Conservation (phyloP, 1,140 invertebrate species). For the Cyclargus thomasi region DNA sequence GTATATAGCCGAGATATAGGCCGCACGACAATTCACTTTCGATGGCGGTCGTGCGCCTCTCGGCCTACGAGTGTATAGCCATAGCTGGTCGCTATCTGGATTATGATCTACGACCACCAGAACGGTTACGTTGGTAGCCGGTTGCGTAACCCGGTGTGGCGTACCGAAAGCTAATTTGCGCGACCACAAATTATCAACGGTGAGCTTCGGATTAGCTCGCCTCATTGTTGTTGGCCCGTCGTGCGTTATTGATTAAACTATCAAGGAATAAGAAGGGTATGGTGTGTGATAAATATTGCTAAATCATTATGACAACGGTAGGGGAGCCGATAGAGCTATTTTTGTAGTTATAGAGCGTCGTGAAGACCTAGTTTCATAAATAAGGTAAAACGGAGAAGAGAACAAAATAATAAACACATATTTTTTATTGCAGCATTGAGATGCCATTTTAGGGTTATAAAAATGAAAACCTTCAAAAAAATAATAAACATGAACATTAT, state of each 20-base stretch:
- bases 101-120: constrained; percentile 60
- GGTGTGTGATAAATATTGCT: not conserved
- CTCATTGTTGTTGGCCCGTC: constrained; percentile 50
- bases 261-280: constrained; percentile 33
- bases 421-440: too few species aligned
- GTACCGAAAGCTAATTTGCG: constrained; percentile 59
- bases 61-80: constrained; percentile 49
- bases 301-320: too few species aligned
- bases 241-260: constrained; percentile 62
- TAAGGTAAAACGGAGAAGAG: too few species aligned
- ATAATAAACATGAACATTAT: too few species aligned
- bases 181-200: constrained; percentile 41
- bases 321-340: too few species aligned
- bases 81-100: constrained; percentile 52
- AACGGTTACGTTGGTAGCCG: constrained; percentile 48
- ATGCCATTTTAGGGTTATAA: too few species aligned
- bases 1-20: too few species aligned
- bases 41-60: constrained; percentile 56
- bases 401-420: too few species aligned
- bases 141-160: constrained; percentile 60
- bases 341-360: too few species aligned
- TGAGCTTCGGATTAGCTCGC: constrained; percentile 44
- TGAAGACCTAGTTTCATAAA: too few species aligned
- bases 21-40: constrained; percentile 64
- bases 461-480: too few species aligned